Base-by-base conservation (phyloP, 2,888 invertebrate species). In the Hipparchia semele region DNA sequence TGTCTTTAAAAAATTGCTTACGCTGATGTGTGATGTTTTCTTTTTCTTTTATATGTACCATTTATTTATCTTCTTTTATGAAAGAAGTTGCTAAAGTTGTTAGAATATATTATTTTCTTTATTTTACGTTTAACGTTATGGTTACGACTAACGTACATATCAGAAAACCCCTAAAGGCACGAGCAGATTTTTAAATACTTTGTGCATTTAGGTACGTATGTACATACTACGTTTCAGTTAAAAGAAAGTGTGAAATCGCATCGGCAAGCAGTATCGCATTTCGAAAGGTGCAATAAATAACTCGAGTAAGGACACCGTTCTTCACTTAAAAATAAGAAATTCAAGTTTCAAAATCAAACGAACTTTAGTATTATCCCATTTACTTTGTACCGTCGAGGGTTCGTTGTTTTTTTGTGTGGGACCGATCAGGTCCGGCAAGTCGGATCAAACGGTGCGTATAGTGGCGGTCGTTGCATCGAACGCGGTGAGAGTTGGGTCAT, bases 401-500 rank as follows among this genome's bases (percentile, higher is more conserved):
- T 59, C 64, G 71, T 68, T 72, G 68, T 70, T 74, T 83, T 84
- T 84, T 81, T 82, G 83, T 75, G 75, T 77, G 76, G 75, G 77
- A 77, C 78, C 76, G 74, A 77, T 78, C 75, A 77, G 75, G 79
- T 77, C 77, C 77, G 80, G 76, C 77, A 68, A 75, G 79, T 77
- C 75, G 78, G 79, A 78, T 81, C 80, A 79, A 80, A 79, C 82
- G 79, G 77, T 79, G 79, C 79, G 80, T 80, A 76, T 1, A 73
- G 75, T 77, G 79, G 79, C 84, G 83, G 85, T 81, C 90, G 89
- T 91, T 92, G 92, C 92, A 92, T 90, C 92, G 93, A 91, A 91
- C 92, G 91, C 90, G 91, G 91, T 87, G 91, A 92, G 92, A 92
- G 91, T 87, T 88, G 83, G 93, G 91, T 90, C 92, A 81, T 81